Evolutionary conservation across 2,888 invertebrate genomes (phyloP).

Genomic region (Cryptosula pallasiana): DNA sequence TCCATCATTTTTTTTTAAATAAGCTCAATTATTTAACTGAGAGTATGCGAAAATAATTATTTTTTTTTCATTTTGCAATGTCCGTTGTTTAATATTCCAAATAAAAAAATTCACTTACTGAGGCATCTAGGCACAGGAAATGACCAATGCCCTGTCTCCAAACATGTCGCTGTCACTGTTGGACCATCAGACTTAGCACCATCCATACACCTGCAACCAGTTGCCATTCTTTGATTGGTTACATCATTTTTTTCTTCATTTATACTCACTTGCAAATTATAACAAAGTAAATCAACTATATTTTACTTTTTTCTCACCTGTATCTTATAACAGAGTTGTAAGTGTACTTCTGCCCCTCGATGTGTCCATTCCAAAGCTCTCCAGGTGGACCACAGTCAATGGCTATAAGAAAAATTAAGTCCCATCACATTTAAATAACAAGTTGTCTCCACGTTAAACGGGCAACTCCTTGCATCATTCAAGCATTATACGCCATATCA

Average conservation of each 20-base stretch:
- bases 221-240: neutral
- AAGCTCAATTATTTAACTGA: too few species aligned
- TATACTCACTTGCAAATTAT: neutral
- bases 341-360: constrained; percentile 71
- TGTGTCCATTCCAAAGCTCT: constrained; percentile 90
- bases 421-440: neutral
- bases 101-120: constrained; percentile 63
- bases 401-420: constrained; percentile 60
- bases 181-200: constrained; percentile 84
- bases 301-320: constrained; percentile 53
- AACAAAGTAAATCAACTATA: neutral
- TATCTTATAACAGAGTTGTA: constrained; percentile 87
- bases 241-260: too few species aligned
- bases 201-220: constrained; percentile 65
- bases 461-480: too few species aligned
- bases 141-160: constrained; percentile 90
- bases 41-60: too few species aligned
- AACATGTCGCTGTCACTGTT: constrained; percentile 78
- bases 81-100: too few species aligned
- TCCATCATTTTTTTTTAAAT: too few species aligned
- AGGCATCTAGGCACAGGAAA: constrained; percentile 85
- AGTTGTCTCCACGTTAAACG: too few species aligned
- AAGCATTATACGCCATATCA: too few species aligned
- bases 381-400: constrained; percentile 95
- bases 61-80: too few species aligned